Base-by-base conservation (phyloP, 2,113 vertebrate genomes). In the Pantherophis guttatus region DNA sequence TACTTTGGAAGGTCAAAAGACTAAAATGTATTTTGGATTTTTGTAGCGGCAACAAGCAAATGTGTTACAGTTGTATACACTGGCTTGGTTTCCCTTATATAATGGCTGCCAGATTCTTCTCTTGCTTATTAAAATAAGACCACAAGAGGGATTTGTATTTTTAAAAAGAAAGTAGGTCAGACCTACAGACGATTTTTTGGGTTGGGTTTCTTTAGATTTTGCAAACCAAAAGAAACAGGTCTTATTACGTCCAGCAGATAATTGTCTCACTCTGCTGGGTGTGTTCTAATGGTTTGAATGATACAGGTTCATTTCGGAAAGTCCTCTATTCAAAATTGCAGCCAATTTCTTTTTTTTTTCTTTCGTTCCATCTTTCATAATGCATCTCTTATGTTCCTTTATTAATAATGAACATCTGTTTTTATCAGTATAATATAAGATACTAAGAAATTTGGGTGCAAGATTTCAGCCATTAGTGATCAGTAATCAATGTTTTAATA, bases 81-180 rank as follows among this genome's bases (percentile, higher is more conserved):
- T 96, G 96, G 96, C 95, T 95, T 95, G 94, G 93, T 94, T 94
- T 94, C 94, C 52, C 95, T 92, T 94, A 96, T 94, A 95, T 97
- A 94, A 95, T 95, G 94, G 94, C 93, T 96, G 93, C 96, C 96
- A 96, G 95, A 96, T 94, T 95, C 87, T 93, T 95, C 93, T 94
- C 90, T 94, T 96, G 96, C 94, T 96, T 94, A 93, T 95, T 93
- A 95, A 95, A 96, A 96, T 96, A 94, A 93, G 65, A 90, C 93
- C 23, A 70, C 95, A 91, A 96, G 96, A 97, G 95, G 94, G 94
- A 92, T 94, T 95, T 93, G 94, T 95, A 90, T 92, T 91, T 92
- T 93, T 96, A 92, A 97, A 93, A 88, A 53, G 95, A 97, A 97
- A 95, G 95, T 96, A 95, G 94, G 93, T 94, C 94, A 94, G 91